These are phyloP conservation scores for Sturmia bella DNA, from an alignment of 2,888 invertebrate genomes.

Conservation along the genomic window DNA sequence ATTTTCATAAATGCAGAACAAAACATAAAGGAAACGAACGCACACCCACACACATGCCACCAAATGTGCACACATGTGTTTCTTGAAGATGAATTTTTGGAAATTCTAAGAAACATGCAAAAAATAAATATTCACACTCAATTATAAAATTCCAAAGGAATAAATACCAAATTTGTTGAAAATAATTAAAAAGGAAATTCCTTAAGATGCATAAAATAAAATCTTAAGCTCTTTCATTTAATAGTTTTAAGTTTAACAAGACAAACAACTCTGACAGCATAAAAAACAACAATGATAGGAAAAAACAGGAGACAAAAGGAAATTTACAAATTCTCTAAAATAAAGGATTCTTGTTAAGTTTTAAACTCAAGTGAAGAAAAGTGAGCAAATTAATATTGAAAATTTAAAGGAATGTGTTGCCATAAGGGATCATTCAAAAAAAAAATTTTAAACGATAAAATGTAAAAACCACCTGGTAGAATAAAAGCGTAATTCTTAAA, in stretches of 20 bases:
- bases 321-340: conserved; percentile 29
- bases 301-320: conserved; percentile 39
- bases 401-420: neutral
- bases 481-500: too few species aligned
- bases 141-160: conserved; percentile 77
- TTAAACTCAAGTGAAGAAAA: neutral
- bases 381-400: neutral
- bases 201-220: conserved; percentile 61
- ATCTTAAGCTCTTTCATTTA: conserved; percentile 66
- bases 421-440: neutral
- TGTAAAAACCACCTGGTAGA: too few species aligned
- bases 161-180: conserved; percentile 69
- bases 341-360: conserved; percentile 27
- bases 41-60: neutral
- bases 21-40: too few species aligned
- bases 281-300: conserved; percentile 25
- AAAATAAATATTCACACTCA: conserved; percentile 77
- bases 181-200: conserved; percentile 69
- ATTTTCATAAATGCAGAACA: conserved; percentile 34
- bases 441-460: too few species aligned
- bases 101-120: conserved; percentile 18
- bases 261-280: conserved; percentile 41
- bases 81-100: conserved; percentile 27
- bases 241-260: conserved; percentile 65
- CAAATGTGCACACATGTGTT: neutral